Conservation (phyloP, 2,888 invertebrate genomes). For the Craniophora ligustri region DNA sequence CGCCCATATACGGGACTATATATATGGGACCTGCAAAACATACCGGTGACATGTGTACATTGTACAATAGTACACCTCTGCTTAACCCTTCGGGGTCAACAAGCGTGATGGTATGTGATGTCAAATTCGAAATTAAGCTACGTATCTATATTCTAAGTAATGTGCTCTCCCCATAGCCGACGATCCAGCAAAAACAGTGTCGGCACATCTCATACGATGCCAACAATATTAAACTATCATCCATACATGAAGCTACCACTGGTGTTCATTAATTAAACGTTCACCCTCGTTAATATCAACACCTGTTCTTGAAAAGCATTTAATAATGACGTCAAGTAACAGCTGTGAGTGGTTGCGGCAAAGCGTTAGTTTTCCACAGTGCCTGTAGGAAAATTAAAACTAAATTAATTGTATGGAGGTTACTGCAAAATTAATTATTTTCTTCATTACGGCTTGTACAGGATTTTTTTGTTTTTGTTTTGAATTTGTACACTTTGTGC, state of each 20-base stretch:
- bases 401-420: conserved; percentile 68
- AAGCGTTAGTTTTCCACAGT: conserved; percentile 77
- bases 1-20: too few relatives aligned
- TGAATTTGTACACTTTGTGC: conserved; percentile 7
- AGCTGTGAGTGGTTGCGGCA: conserved; percentile 74
- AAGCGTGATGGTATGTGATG: too few relatives aligned
- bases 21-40: too few relatives aligned
- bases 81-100: too few relatives aligned
- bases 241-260: conserved; percentile 61
- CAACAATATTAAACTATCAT: conserved; percentile 58
- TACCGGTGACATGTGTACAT: too few relatives aligned
- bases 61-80: too few relatives aligned
- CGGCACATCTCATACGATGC: conserved; percentile 43
- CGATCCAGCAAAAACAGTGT: conserved; percentile 47
- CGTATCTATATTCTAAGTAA: too few relatives aligned
- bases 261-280: conserved; percentile 86
- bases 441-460: conserved; percentile 33
- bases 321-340: conserved; percentile 85
- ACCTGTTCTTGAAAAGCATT: conserved; percentile 87
- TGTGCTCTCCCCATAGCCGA: conserved; percentile 18
- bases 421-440: conserved; percentile 44
- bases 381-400: conserved; percentile 78
- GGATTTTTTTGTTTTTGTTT: conserved; percentile 9
- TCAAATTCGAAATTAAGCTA: too few relatives aligned
- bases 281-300: conserved; percentile 86